Evolutionary conservation across 2,113 vertebrate genomes (phyloP).

Genomic region (Tylochromis polylepis): DNA sequence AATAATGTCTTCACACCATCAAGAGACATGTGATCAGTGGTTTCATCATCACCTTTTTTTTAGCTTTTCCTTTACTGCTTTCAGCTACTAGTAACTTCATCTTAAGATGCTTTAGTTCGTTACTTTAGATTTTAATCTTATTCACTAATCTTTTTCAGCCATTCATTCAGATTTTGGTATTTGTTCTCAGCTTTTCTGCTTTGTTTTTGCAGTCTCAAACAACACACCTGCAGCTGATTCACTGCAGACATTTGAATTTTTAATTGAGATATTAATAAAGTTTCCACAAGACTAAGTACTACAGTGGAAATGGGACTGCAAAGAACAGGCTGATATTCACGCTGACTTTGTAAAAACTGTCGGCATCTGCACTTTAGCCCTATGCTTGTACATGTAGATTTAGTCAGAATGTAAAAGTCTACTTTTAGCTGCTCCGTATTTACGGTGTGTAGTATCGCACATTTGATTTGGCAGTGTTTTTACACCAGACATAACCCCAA

Average conservation of each 20-base stretch:
- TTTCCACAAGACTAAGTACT: too few relatives aligned
- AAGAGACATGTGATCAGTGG: neutral
- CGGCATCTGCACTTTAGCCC: neutral
- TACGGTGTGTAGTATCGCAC: neutral
- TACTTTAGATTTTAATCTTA: neutral
- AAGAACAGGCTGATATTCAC: neutral
- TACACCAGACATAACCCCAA: neutral
- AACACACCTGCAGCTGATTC: neutral
- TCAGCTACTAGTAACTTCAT: neutral
- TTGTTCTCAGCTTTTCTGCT: neutral
- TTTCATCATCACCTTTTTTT: neutral
- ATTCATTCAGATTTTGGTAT: neutral
- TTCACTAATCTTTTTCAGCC: neutral
- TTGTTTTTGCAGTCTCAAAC: neutral
- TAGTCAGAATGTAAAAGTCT: neutral
- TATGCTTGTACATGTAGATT: neutral
- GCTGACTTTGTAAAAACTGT: neutral
- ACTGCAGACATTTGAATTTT: neutral
- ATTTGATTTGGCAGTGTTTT: neutral
- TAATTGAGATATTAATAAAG: neutral
- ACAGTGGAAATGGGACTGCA: neutral
- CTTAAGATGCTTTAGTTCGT: neutral
- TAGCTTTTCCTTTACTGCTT: neutral
- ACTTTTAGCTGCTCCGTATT: neutral
- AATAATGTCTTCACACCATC: neutral